Evolutionary conservation across 1,140 invertebrate genomes (phyloP).

Genomic region (Nasonia giraulti): DNA sequence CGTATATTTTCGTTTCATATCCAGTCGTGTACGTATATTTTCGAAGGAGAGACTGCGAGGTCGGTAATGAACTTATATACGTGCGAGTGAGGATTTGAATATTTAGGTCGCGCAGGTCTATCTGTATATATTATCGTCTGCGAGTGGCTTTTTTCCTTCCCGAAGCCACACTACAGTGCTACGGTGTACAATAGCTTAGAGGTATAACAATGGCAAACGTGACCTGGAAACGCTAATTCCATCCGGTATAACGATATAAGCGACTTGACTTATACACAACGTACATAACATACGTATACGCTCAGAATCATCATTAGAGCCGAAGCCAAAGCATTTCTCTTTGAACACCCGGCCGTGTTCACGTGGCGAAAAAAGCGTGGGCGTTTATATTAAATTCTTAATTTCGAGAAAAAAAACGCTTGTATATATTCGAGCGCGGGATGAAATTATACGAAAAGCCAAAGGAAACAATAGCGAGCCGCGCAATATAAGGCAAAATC

Average conservation of each 20-base stretch:
- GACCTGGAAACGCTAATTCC: neutral
- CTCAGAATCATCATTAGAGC: neutral
- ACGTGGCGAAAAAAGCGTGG: neutral
- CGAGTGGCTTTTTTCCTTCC: too few species aligned
- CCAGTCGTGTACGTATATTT: neutral
- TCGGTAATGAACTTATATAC: neutral
- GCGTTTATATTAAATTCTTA: neutral
- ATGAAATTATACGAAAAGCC: neutral
- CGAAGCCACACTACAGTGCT: too few species aligned
- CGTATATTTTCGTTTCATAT: neutral
- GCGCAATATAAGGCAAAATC: constrained; percentile 35
- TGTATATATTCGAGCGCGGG: neutral
- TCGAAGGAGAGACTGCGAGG: neutral
- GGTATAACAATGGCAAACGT: neutral
- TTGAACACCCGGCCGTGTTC: neutral
- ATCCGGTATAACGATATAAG: neutral
- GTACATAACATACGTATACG: too few species aligned
- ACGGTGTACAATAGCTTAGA: neutral
- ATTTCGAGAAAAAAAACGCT: neutral
- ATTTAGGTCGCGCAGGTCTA: too few species aligned
- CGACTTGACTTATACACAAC: neutral
- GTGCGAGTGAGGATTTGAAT: too few species aligned
- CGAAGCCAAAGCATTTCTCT: neutral
- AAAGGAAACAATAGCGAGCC: neutral
- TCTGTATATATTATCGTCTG: too few species aligned